phyloP scores from a whole-genome alignment of 2,113 vertebrate species.

The Puma concolor region DNA sequence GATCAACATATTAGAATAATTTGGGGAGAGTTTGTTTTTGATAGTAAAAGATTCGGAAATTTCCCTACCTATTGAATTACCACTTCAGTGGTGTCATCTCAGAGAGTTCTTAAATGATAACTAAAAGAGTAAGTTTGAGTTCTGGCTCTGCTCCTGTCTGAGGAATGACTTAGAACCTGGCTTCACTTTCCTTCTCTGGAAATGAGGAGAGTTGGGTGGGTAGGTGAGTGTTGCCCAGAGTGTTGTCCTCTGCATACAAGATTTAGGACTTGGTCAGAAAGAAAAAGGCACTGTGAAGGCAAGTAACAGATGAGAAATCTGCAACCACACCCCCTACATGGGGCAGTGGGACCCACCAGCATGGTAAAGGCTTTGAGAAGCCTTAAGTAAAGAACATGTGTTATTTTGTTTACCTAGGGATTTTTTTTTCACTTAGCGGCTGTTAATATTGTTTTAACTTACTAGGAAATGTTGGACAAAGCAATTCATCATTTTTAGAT shows the following conservation, averaged over 20 bases:
- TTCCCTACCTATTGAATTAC: neutral
- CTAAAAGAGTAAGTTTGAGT: neutral
- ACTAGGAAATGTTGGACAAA: neutral
- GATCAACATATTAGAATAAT: neutral
- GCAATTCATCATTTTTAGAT: neutral
- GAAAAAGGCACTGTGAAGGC: neutral
- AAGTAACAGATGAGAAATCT: too few relatives aligned
- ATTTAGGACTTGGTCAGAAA: neutral
- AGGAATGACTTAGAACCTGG: neutral
- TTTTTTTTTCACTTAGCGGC: neutral
- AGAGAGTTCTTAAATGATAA: neutral
- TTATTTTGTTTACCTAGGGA: neutral
- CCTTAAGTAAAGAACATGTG: neutral
- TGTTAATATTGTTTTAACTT: neutral
- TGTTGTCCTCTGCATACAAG: neutral
- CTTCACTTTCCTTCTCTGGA: neutral
- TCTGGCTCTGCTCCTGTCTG: neutral
- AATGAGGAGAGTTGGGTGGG: neutral
- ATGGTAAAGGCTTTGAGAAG: neutral
- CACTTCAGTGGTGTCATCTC: neutral
- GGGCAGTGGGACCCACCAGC: neutral
- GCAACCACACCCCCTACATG: accelerated
- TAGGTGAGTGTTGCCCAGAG: neutral
- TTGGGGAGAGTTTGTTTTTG: neutral
- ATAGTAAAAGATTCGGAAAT: neutral